phyloP scores from a whole-genome alignment of 2,797 vertebrate species.

The Knipowitschia caucasica region DNA sequence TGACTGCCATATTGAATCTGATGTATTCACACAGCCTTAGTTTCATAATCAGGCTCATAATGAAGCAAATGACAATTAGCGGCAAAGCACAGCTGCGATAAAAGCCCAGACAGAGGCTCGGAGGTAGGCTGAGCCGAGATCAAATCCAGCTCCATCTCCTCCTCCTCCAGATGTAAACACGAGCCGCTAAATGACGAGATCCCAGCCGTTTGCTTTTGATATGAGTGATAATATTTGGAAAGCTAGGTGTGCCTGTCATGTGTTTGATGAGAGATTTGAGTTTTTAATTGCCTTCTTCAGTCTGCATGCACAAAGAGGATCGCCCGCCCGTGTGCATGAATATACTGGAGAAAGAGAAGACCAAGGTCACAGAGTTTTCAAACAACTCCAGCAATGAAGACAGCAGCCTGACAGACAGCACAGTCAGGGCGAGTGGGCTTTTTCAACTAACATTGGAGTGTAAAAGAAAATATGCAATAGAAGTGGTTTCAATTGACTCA shows the following conservation, averaged over 20 bases:
- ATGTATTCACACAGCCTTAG: neutral
- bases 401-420: neutral
- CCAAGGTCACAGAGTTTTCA: constrained; percentile 35
- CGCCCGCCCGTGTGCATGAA: constrained; percentile 20
- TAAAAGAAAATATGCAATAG: neutral
- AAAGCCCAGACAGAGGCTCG: constrained; percentile 17
- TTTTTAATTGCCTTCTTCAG: constrained; percentile 70
- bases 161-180: constrained; percentile 58
- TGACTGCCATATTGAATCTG: neutral
- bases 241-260: constrained; percentile 55
- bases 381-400: constrained; percentile 1
- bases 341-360: constrained; percentile 20
- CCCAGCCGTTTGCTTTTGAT: constrained; percentile 77
- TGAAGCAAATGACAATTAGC: constrained; percentile 4
- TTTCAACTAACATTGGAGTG: neutral
- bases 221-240: constrained; percentile 78
- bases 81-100: neutral
- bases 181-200: constrained; percentile 62
- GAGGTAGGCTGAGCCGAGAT: constrained; percentile 9
- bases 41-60: neutral
- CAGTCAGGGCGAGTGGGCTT: neutral
- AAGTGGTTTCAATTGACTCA: no score
- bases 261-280: constrained; percentile 76
- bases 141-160: constrained; percentile 27
- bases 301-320: constrained; percentile 59